Base-by-base conservation (phyloP, 30 jellyfish, hydroid and myxozoan species). In the Aurelia aurita complex sp. Pacific region DNA sequence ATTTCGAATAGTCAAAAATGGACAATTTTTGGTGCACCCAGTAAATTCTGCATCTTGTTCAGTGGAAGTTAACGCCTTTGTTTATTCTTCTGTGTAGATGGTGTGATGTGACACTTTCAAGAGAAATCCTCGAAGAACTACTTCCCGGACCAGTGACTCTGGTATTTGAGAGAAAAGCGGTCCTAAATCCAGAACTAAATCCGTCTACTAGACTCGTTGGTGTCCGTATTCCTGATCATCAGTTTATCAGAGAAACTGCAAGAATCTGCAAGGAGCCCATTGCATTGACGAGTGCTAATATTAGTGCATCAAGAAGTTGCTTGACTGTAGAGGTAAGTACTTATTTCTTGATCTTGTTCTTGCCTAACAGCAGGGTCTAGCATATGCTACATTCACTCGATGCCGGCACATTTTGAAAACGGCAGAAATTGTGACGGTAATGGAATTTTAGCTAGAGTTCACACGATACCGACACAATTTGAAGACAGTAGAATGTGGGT, bases 141-240 rank as follows among this genome's bases (percentile, higher is more conserved):
- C 90, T 92, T 10, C 98, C 98, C 54, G 98, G 98, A 4, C 96
- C 98, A 12, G 98, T 92, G 33, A 92, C 98, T 15, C 90, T 92
- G 17, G 73, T 92, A 3, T 92, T 92, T 66, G 75, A 87, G 59
- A 67, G 98, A 71, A 79, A 77, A 19, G 72, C 92, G n/a, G 81
- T 33, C 64, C 64, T 92, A 73, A 92, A 92, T 64, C 97, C 97
- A 76, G 96, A 79, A 18, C 72, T 92, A 64, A 92, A 92, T 57
- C 92, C 98, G 11, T 51, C 97, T 11, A 81, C 97, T 6, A 71
- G 72, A 19, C 63, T 81, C 60, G 83, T 92, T 76, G 98, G 98
- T 12, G 83, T 87, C 16, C 96, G 98, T 40, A 92, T 92, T 23
- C 98, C 98, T 8, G 89, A 80, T 57, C 88, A 78, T 71, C 63